Evolutionary conservation across 2,797 vertebrate genomes (phyloP).

Genomic region (Liparis tanakae): DNA sequence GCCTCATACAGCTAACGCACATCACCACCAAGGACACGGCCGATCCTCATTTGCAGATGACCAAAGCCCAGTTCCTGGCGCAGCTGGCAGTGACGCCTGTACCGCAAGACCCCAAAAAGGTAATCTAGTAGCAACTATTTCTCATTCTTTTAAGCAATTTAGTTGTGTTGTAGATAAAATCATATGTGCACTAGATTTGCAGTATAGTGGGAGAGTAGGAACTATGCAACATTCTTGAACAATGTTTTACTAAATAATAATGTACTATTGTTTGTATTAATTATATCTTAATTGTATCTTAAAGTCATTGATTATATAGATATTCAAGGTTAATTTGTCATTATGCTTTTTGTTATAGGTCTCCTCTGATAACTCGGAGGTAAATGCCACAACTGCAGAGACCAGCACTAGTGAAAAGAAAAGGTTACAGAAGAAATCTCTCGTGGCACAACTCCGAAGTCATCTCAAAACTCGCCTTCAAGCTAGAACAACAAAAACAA

Average conservation of each 20-base stretch:
- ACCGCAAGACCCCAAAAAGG: constrained; percentile 39
- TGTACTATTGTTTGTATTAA: background rate
- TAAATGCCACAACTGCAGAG: constrained; percentile 8
- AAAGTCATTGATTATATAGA: background rate
- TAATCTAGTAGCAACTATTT: constrained; percentile 27
- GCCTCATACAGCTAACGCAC: constrained; percentile 9
- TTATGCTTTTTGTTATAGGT: constrained; percentile 45
- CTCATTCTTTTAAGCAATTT: background rate
- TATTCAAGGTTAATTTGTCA: background rate
- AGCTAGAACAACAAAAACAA: constrained; percentile 21
- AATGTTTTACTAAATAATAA: background rate
- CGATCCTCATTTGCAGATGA: constrained; percentile 57
- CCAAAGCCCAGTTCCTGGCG: constrained; percentile 66
- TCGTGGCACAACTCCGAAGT: constrained; percentile 51
- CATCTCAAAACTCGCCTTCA: constrained; percentile 46
- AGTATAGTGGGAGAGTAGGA: background rate
- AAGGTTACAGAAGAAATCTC: constrained; percentile 5
- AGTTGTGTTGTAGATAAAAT: background rate
- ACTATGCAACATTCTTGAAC: background rate
- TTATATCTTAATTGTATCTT: background rate
- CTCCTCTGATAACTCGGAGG: background rate
- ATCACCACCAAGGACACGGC: constrained; percentile 30
- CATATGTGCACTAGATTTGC: background rate
- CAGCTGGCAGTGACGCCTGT: constrained; percentile 61
- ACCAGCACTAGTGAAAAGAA: constrained; percentile 14